Conservation (phyloP, 2,113 vertebrate genomes). For the pig (Sus scrofa) region T2T-Sscrofa CM000824.6:100554001-100554500, state of each 20-base stretch:
- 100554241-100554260: background rate
- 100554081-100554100: too few relatives aligned
- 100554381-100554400: background rate
- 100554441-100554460: background rate
- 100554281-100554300: rapidly evolving
- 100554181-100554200: too few relatives aligned
- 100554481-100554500: background rate
- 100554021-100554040: background rate
- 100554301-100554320: background rate
- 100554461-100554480: background rate
- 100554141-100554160: too few relatives aligned
- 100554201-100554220: too few relatives aligned
- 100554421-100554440: background rate
- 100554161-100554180: too few relatives aligned
- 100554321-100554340: background rate
- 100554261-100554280: background rate
- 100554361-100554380: background rate
- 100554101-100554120: too few relatives aligned
- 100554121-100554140: too few relatives aligned
- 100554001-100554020: background rate
- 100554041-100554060: background rate
- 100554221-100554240: too few relatives aligned
- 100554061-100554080: too few relatives aligned
- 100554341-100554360: too few relatives aligned
- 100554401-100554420: background rate